Conservation (phyloP, 2,797 vertebrate genomes). For the Phrynocephalus vlangalii region DNA sequence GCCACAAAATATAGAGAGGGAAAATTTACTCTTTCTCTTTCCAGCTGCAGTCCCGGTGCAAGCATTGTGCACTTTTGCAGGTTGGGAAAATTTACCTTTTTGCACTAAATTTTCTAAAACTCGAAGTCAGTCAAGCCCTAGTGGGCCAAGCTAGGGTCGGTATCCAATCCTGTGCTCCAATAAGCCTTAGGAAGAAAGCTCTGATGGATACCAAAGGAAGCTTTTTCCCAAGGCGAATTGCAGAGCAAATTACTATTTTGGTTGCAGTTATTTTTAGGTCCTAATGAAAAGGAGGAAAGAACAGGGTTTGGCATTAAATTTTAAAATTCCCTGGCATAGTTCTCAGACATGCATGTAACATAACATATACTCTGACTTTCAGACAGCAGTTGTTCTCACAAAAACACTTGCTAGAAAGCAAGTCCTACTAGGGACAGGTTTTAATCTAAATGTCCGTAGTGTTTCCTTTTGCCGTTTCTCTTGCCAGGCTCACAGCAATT, state of each 20-base stretch:
- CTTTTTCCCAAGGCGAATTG: neutral
- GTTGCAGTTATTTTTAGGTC: neutral
- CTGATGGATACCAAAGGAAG: neutral
- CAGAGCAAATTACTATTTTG: neutral
- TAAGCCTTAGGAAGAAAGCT: neutral
- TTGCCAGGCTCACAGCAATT: too few relatives aligned
- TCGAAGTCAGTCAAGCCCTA: too few relatives aligned
- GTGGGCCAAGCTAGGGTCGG: too few relatives aligned
- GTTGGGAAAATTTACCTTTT: too few relatives aligned
- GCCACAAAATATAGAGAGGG: too few relatives aligned
- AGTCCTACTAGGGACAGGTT: too few relatives aligned
- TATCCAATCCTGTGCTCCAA: neutral
- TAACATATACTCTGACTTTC: neutral
- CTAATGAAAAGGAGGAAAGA: neutral
- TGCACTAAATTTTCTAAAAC: too few relatives aligned
- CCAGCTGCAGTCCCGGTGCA: too few relatives aligned
- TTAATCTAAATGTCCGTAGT: neutral
- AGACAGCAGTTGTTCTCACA: neutral
- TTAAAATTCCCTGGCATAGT: neutral
- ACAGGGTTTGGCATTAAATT: neutral
- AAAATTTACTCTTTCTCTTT: too few relatives aligned
- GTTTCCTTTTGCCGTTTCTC: neutral
- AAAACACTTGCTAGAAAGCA: neutral
- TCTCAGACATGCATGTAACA: neutral
- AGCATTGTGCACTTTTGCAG: too few relatives aligned